Conservation (phyloP, 2,888 invertebrate species). For the Megamerina dolium region DNA sequence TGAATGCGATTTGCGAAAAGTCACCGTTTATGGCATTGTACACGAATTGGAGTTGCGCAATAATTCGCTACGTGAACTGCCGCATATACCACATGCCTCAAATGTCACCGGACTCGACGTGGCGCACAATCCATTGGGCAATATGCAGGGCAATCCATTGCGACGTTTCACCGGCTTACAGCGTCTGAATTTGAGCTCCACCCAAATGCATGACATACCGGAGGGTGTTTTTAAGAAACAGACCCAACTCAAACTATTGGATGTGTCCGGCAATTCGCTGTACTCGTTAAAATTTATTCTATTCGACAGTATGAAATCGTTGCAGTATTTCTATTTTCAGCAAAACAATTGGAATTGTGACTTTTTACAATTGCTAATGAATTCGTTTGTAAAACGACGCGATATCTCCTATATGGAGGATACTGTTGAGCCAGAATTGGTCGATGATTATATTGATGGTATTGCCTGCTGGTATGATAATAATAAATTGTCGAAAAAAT, state of each 20-base stretch:
- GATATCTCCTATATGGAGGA: conserved; percentile 44
- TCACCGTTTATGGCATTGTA: conserved; percentile 37
- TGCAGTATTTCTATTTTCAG: conserved; percentile 46
- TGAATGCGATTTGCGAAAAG: conserved; percentile 39
- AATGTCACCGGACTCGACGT: conserved; percentile 40
- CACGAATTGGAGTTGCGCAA: conserved; percentile 40
- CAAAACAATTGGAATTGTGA: conserved; percentile 47
- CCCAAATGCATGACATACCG: conserved; percentile 35
- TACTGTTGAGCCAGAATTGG: conserved; percentile 38
- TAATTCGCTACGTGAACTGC: conserved; percentile 41
- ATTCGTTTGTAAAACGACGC: conserved; percentile 40
- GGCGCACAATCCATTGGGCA: conserved; percentile 40
- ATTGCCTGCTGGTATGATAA: conserved; percentile 46
- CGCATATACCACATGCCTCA: conserved; percentile 37
- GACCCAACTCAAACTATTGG: conserved; percentile 34
- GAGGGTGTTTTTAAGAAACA: conserved; percentile 44
- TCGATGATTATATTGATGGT: conserved; percentile 46
- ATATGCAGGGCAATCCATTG: conserved; percentile 37
- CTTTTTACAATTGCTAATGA: conserved; percentile 43
- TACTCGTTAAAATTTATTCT: conserved; percentile 42
- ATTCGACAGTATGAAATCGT: conserved; percentile 39
- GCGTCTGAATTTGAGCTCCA: conserved; percentile 40
- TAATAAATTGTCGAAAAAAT: conserved; percentile 35
- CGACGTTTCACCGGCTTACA: conserved; percentile 35
- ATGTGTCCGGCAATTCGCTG: conserved; percentile 39